Conservation (phyloP, 2,113 vertebrate genomes). For the Strigops habroptila region DNA sequence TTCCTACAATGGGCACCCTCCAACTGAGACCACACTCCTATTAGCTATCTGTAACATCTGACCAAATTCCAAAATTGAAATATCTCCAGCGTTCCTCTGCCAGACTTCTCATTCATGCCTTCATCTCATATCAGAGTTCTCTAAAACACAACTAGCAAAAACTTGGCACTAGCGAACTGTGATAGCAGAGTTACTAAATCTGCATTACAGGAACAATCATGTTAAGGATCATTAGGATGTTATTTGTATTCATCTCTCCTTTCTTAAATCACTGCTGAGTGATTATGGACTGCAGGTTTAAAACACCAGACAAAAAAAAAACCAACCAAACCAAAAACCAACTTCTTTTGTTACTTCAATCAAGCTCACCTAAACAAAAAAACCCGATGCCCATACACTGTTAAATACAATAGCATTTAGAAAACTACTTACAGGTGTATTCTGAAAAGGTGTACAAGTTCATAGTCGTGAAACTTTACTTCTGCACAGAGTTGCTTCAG, state of each 20-base stretch:
- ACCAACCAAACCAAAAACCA: too few relatives aligned
- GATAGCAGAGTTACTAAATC: neutral
- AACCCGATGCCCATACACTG: neutral
- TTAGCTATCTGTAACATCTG: neutral
- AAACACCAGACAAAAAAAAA: neutral
- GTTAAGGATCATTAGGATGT: neutral
- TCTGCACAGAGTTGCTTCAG: neutral
- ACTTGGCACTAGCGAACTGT: neutral
- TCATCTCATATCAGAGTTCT: neutral
- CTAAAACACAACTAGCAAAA: neutral
- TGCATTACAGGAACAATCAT: neutral
- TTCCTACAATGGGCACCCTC: neutral
- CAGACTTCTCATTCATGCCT: neutral
- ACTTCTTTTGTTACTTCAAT: neutral
- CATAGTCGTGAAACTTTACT: neutral
- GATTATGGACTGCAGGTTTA: neutral
- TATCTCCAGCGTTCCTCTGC: neutral
- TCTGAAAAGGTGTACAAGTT: neutral
- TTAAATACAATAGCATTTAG: neutral
- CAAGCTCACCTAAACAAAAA: neutral
- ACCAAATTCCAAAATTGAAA: neutral
- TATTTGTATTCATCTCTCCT: neutral
- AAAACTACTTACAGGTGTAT: neutral
- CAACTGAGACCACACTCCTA: neutral
- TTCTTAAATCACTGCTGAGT: neutral